Percentiles rank a stretch among this genome's conserved stretches.
Conservation (phyloP, 1,140 invertebrate genomes). For the Leptonema lineaticorne region DNA sequence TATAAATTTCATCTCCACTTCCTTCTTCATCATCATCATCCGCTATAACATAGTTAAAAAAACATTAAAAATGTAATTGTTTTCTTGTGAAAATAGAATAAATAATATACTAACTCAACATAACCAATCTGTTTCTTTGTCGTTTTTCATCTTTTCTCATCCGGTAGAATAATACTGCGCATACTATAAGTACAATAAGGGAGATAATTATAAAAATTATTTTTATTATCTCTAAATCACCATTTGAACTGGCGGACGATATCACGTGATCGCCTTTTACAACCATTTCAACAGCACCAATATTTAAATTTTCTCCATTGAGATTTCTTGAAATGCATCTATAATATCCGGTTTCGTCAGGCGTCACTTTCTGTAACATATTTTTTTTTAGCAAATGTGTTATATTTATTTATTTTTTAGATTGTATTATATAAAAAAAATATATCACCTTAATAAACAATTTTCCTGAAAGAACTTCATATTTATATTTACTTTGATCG, state of each 20-base stretch:
- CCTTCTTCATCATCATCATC: slow-evolving; percentile 52
- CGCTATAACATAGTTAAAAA: slow-evolving; percentile 41
- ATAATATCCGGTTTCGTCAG: slow-evolving; percentile 63
- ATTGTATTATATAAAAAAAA: background rate
- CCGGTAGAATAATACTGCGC: slow-evolving; percentile 50
- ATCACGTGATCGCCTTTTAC: slow-evolving; percentile 56
- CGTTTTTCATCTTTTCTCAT: slow-evolving; percentile 51
- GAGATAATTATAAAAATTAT: slow-evolving; percentile 51
- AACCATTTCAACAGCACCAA: slow-evolving; percentile 61
- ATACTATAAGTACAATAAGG: slow-evolving; percentile 50
- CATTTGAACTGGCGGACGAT: slow-evolving; percentile 39
- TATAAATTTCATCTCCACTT: slow-evolving; percentile 55
- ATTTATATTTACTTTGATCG: slow-evolving; percentile 66
- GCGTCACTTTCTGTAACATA: slow-evolving; percentile 59
- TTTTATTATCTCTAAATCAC: slow-evolving; percentile 54
- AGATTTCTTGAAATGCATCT: slow-evolving; percentile 65
- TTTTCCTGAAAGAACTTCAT: slow-evolving; percentile 67
- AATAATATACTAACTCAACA: slow-evolving; percentile 46
- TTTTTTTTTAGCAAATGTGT: no score
- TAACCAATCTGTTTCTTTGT: slow-evolving; percentile 47
- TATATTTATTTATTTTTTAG: background rate
- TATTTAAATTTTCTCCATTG: slow-evolving; percentile 53
- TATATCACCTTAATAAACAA: slow-evolving; percentile 61
- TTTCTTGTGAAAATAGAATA: slow-evolving; percentile 3
- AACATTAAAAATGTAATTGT: slow-evolving; percentile 28